These are phyloP conservation scores for Taenioides sp. DNA, from an alignment of 2,797 vertebrate genomes.

Conservation along the genomic window DNA sequence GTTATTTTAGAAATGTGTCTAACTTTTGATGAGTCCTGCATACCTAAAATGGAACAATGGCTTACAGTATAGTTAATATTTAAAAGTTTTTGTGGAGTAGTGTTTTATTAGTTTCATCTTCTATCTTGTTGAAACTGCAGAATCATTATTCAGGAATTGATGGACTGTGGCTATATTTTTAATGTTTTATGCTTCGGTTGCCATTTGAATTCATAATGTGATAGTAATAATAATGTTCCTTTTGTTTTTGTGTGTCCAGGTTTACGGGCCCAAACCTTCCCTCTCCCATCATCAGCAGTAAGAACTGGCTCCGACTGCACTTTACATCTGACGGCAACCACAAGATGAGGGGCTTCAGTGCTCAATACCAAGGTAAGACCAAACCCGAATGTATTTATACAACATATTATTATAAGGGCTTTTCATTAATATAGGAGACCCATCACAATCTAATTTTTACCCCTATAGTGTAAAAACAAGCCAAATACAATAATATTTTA, in stretches of 20 bases:
- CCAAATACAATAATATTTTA: no score
- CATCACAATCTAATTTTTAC: no score
- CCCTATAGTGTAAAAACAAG: no score
- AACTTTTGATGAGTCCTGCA: no score
- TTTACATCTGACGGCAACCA: slow-evolving; percentile 97
- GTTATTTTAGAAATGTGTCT: no score
- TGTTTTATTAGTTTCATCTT: no score
- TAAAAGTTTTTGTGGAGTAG: no score
- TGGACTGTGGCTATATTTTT: neutral
- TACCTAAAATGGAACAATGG: no score
- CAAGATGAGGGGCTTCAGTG: slow-evolving; percentile 93
- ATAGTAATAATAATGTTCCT: slow-evolving; percentile 3
- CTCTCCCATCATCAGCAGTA: slow-evolving; percentile 97
- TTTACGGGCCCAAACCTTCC: slow-evolving; percentile 95
- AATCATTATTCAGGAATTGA: no score
- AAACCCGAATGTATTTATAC: neutral
- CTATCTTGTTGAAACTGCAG: no score
- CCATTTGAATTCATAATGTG: slow-evolving; percentile 17
- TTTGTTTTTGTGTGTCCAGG: slow-evolving; percentile 73
- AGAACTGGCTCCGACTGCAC: slow-evolving; percentile 98
- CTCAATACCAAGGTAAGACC: slow-evolving; percentile 93
- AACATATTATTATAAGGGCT: neutral
- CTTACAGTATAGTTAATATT: no score
- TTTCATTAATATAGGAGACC: no score
- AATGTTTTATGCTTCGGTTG: neutral